Evolutionary conservation across 2,113 vertebrate genomes (phyloP).

Genomic region (Syngnathus floridae): DNA sequence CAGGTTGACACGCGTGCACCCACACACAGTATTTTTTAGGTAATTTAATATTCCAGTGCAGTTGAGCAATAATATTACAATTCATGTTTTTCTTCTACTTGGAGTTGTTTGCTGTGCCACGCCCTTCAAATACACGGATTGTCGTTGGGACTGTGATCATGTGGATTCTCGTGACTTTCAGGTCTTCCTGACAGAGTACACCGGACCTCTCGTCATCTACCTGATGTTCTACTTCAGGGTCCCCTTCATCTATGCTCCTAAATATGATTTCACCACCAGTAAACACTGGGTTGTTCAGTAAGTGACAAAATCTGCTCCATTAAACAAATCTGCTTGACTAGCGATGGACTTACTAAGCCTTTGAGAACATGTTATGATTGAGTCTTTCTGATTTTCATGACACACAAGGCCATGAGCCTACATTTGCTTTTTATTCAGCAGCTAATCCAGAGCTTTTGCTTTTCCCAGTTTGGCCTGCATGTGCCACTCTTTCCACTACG

Average conservation of each 20-base stretch:
- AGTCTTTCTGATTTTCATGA: not conserved
- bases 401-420: not conserved
- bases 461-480: conserved; percentile 79
- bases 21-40: not conserved
- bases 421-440: not conserved
- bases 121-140: too few relatives aligned
- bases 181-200: conserved; percentile 89
- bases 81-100: not conserved
- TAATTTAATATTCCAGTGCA: not conserved
- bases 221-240: conserved; percentile 89
- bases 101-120: too few relatives aligned
- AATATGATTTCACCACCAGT: conserved; percentile 86
- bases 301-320: conserved; percentile 46
- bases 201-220: conserved; percentile 84
- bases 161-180: conserved; percentile 38
- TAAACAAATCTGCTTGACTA: not conserved
- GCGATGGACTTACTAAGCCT: not conserved
- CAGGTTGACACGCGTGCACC: not conserved
- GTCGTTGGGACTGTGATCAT: not conserved
- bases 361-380: not conserved
- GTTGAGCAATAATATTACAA: not conserved
- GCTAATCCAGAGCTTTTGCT: conserved; percentile 6
- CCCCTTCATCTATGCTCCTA: conserved; percentile 83
- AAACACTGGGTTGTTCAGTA: conserved; percentile 88
- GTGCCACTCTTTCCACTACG: conserved; percentile 88